Percentiles rank a stretch among this genome's conserved stretches.
Conservation (phyloP, 2,888 invertebrate genomes). For the Conchocele bisecta region DNA sequence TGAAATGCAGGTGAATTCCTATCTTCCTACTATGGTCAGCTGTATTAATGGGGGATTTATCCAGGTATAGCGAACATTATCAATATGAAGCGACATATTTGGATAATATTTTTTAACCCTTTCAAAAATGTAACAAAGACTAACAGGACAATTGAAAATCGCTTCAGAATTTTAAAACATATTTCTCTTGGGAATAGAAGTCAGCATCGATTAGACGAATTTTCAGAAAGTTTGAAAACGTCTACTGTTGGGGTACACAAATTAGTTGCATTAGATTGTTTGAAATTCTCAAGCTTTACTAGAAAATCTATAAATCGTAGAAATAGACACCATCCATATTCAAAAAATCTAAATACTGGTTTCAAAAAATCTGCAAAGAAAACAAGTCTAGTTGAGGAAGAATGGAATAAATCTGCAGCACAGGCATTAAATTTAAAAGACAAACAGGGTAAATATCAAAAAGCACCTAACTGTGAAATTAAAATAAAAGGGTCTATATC, state of each 20-base stretch:
- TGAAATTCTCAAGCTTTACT: background rate
- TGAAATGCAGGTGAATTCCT: background rate
- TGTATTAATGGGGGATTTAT: conserved; percentile 25
- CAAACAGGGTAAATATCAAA: conserved; percentile 13
- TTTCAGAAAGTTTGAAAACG: conserved; percentile 11
- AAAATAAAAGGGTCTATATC: background rate
- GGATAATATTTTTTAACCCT: background rate
- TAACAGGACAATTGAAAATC: conserved; percentile 21
- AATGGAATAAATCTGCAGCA: conserved; percentile 4
- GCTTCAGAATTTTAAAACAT: conserved; percentile 31
- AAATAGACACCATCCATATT: no score
- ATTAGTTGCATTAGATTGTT: background rate
- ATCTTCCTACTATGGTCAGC: background rate
- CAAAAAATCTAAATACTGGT: no score
- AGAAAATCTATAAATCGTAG: background rate
- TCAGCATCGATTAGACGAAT: conserved; percentile 34
- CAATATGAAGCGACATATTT: background rate
- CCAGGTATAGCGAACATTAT: conserved; percentile 9
- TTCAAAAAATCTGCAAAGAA: background rate
- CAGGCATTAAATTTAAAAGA: conserved; percentile 2
- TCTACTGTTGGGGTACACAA: conserved; percentile 9
- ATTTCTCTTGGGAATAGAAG: conserved; percentile 4
- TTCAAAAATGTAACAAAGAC: background rate
- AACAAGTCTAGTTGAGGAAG: background rate
- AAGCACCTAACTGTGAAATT: conserved; percentile 2